Conservation (phyloP, 2,113 vertebrate species). For the Sigmodon hispidus region DNA sequence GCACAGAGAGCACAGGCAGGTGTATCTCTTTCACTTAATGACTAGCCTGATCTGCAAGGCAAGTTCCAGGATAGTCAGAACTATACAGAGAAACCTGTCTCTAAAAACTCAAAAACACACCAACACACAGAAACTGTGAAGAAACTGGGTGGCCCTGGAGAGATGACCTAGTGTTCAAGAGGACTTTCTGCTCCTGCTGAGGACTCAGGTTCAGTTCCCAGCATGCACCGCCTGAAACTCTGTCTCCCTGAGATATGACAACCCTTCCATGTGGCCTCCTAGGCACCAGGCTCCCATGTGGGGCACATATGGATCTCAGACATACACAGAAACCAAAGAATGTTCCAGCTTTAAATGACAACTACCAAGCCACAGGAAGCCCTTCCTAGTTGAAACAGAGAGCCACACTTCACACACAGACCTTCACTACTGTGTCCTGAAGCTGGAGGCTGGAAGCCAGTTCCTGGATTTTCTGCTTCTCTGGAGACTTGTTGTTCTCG, state of each 20-base stretch:
- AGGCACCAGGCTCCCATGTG: not conserved
- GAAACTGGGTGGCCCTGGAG: not conserved
- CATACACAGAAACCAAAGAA: not conserved
- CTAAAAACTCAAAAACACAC: too few species aligned
- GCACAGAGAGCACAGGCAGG: too few species aligned
- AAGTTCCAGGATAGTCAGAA: too few species aligned
- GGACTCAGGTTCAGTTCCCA: not conserved
- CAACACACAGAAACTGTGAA: too few species aligned
- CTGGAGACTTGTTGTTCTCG: not conserved
- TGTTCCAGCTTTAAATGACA: not conserved
- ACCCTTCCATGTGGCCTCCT: not conserved
- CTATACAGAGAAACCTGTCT: too few species aligned
- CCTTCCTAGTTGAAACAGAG: not conserved
- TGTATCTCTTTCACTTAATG: too few species aligned
- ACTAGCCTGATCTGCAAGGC: too few species aligned
- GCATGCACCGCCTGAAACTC: not conserved
- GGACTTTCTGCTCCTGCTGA: too few species aligned
- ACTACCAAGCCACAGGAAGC: rapidly evolving
- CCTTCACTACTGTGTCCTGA: not conserved
- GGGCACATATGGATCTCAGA: not conserved
- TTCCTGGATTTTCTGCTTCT: not conserved
- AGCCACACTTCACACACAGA: not conserved
- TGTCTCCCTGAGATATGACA: not conserved
- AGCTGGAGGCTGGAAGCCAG: not conserved
- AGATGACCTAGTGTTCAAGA: too few species aligned